These are phyloP conservation scores for Nothocercus julius DNA, from an alignment of 2,113 vertebrate genomes.

Conservation along the genomic window DNA sequence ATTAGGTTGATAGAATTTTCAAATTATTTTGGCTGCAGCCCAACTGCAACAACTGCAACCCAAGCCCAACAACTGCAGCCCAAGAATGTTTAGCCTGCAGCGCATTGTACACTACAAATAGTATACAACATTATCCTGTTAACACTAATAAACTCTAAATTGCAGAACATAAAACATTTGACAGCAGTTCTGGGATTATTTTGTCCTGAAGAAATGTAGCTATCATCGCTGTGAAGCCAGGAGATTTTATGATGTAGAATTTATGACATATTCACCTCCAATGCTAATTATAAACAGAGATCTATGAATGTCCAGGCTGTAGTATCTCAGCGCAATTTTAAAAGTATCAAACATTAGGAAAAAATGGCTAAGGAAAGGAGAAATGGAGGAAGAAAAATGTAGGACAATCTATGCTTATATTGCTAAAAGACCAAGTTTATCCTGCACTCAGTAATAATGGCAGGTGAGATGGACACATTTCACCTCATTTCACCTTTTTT, in stretches of 20 bases:
- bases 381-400: not conserved
- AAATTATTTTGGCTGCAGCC: not conserved
- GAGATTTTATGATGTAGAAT: conserved; percentile 56
- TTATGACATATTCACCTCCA: conserved; percentile 35
- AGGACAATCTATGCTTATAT: not conserved
- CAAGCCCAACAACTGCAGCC: not conserved
- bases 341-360: not conserved
- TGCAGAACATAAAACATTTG: conserved; percentile 52
- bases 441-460: not conserved
- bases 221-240: conserved; percentile 35
- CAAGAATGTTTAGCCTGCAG: conserved; percentile 16
- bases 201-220: conserved; percentile 24
- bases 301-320: not conserved
- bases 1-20: not conserved
- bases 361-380: not conserved
- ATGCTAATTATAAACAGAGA: conserved; percentile 38
- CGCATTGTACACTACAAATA: not conserved
- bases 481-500: not conserved
- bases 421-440: not conserved
- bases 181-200: conserved; percentile 53
- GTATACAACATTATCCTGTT: conserved; percentile 23
- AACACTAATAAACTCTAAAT: conserved; percentile 49
- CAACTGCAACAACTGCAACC: not conserved
- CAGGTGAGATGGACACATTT: not conserved
- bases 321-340: not conserved